Base-by-base conservation (phyloP, 53 echinoderm and acorn worm genomes). In the Henricia sp. region DNA sequence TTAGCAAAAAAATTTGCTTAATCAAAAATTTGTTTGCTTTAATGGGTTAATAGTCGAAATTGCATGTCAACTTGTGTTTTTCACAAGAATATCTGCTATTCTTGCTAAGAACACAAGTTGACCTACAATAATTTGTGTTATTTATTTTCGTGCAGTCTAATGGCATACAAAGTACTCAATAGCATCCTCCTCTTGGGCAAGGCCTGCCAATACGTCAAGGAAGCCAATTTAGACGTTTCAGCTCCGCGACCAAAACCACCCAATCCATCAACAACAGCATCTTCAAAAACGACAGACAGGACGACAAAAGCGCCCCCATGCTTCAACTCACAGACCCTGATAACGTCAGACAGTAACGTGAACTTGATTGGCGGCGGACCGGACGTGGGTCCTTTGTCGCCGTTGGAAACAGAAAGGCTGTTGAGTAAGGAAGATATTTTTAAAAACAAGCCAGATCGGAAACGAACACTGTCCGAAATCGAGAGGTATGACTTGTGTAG, bases 161-260 rank as follows among this genome's bases (percentile, higher is more conserved):
- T 74, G n/a, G 92, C 86, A 35, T 85, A 90, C 67, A 94, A 97
- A 69, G 86, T 97, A 13, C 78, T 97, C 20, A 89, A 85, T 53
- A 97, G 94, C 62, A 95, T 97, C 35, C 82, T 94, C 2, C 84
- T 95, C 12, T 72, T 97, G 50, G 97, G 95, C 16, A 92, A 95
- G 46, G 94, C 92, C 30, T 85, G 85, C 59, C 41, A 78, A 48
- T 91, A 91, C 27, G 94, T 86, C 32, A 91, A 88, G 58, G 52
- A 85, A 28, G 84, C 71, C 13, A 84, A 91, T 25, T 77, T 93
- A 19, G 84, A 84, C 35, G 87, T 91, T 19, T 71, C 76, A 50
- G 19, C 67, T 9, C 48, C 62, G 11, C 67, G 78, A 39, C 69
- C 54, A 64, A 68, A 40, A 33, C 56, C n/a, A n/a, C 50, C 72